These are phyloP conservation scores for Penaeus indicus DNA, from an alignment of 1,140 invertebrate species.

Conservation along the genomic window DNA sequence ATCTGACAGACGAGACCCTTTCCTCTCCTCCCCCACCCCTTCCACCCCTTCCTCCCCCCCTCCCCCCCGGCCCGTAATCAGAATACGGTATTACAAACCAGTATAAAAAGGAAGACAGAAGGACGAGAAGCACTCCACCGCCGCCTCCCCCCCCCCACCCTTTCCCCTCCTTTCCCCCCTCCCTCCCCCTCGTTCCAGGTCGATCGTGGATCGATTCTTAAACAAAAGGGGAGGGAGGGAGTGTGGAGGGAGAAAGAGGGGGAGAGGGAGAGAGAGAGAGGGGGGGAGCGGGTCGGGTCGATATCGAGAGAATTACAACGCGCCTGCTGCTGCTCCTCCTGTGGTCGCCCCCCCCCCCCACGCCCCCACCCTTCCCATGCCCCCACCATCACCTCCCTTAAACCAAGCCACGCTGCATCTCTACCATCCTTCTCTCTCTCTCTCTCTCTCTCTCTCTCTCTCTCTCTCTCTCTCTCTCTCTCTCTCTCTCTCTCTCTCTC, in stretches of 20 bases:
- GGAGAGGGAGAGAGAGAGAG: too few species aligned
- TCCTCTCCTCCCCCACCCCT: background rate
- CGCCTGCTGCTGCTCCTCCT: background rate
- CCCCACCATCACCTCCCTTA: background rate
- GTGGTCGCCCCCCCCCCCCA: background rate
- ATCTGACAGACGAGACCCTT: background rate
- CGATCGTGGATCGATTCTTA: too few species aligned
- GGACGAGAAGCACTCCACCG: background rate
- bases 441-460: background rate
- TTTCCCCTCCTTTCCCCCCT: background rate
- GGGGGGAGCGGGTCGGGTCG: too few species aligned
- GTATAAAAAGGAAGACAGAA: too few species aligned
- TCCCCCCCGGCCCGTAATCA: background rate
- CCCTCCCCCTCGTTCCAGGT: background rate
- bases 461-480: background rate
- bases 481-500: background rate
- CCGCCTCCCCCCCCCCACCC: background rate
- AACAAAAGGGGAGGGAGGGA: too few species aligned
- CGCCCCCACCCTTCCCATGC: background rate
- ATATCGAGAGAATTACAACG: too few species aligned
- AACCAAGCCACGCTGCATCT: background rate
- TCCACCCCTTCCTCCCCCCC: background rate
- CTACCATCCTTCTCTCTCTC: background rate
- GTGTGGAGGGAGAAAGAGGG: too few species aligned
- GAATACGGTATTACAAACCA: too few species aligned